phyloP scores from a whole-genome alignment of 2,797 vertebrate genomes.

The Distichodus sexfasciatus region DNA sequence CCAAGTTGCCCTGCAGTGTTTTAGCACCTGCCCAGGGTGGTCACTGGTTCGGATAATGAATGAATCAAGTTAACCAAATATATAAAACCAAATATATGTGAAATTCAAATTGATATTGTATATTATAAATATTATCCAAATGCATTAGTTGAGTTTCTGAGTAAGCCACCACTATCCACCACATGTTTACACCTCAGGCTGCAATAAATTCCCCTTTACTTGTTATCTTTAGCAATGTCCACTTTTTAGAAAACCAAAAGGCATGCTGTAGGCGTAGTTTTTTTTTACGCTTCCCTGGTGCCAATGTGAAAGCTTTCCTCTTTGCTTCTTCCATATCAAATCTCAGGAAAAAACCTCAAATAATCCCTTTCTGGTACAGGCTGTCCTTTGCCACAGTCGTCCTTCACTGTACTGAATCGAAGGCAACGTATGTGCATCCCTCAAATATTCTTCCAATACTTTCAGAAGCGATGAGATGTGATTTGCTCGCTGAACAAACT shows the following conservation, averaged over 20 bases:
- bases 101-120: no score
- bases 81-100: neutral
- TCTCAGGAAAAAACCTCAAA: constrained; percentile 21
- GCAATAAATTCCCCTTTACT: neutral
- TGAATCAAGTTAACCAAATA: no score
- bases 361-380: constrained; percentile 10
- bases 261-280: neutral
- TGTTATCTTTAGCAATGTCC: neutral
- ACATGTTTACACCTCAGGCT: neutral
- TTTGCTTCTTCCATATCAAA: constrained; percentile 21
- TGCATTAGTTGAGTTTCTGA: neutral
- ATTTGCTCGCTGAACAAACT: neutral
- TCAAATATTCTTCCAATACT: neutral
- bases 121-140: no score
- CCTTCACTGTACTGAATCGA: constrained; percentile 18
- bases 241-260: neutral
- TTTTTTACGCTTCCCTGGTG: constrained; percentile 6
- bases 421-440: constrained; percentile 9
- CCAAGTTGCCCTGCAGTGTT: no score
- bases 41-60: no score
- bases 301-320: neutral
- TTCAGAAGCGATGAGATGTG: neutral
- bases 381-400: constrained; percentile 33
- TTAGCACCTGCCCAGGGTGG: no score
- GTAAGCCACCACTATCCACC: neutral